Conservation (phyloP, 2,797 vertebrate species). For the Clarias fuscus region DNA sequence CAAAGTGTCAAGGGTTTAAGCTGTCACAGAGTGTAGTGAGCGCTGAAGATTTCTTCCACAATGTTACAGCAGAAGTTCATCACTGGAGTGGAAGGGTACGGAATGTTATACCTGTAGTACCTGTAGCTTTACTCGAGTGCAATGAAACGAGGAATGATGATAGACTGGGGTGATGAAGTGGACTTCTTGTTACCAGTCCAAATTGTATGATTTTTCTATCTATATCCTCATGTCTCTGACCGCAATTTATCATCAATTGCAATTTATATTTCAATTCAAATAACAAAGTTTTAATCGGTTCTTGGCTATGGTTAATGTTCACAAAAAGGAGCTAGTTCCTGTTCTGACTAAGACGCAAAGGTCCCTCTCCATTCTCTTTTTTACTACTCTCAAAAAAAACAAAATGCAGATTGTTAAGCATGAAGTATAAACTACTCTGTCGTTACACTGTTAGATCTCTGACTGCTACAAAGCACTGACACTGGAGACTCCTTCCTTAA, state of each 20-base stretch:
- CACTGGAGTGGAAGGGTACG: neutral
- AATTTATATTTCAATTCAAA: neutral
- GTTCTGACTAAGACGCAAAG: neutral
- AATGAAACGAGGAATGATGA: neutral
- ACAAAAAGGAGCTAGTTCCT: neutral
- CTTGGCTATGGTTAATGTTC: neutral
- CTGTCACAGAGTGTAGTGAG: neutral
- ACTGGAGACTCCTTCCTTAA: constrained; percentile 3
- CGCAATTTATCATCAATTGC: neutral
- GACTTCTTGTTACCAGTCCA: neutral
- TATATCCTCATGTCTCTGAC: neutral
- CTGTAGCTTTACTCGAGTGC: neutral
- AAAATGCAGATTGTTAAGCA: neutral
- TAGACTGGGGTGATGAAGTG: neutral
- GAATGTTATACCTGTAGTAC: neutral
- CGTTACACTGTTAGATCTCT: neutral
- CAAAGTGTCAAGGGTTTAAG: neutral
- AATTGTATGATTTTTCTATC: neutral
- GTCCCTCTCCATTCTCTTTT: neutral
- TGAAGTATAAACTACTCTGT: neutral
- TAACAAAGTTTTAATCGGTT: neutral
- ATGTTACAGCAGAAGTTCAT: neutral
- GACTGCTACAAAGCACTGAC: neutral
- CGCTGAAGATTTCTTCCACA: neutral
- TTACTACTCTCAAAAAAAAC: neutral